phyloP scores from a whole-genome alignment of 2,113 vertebrate genomes.

The Columba livia region DNA sequence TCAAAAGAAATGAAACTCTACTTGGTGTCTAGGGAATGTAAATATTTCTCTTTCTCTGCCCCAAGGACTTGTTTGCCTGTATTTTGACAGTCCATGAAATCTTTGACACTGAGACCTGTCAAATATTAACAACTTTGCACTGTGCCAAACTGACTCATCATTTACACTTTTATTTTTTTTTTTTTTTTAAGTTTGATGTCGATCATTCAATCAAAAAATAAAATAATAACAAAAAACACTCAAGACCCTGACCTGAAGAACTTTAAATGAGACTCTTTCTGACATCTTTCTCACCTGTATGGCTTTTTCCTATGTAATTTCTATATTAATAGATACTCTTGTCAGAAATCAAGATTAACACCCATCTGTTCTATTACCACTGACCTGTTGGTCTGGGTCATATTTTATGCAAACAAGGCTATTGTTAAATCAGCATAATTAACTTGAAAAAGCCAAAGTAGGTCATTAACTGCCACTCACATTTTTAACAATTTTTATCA shows the following conservation, averaged over 20 bases:
- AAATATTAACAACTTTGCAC: slow-evolving; percentile 80
- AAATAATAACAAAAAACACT: not conserved
- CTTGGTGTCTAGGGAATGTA: slow-evolving; percentile 83
- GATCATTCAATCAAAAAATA: slow-evolving; percentile 68
- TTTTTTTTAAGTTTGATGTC: slow-evolving; percentile 71
- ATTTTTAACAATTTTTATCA: slow-evolving; percentile 21
- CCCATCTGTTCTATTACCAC: slow-evolving; percentile 8
- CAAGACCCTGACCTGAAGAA: not conserved
- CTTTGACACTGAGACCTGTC: slow-evolving; percentile 91
- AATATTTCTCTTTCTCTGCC: slow-evolving; percentile 85
- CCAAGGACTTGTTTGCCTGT: slow-evolving; percentile 85
- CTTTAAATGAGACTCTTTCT: slow-evolving; percentile 17
- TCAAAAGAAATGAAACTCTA: slow-evolving; percentile 88
- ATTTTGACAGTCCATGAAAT: slow-evolving; percentile 87
- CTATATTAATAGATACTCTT: not conserved
- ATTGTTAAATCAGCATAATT: slow-evolving; percentile 55
- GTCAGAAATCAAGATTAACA: slow-evolving; percentile 46
- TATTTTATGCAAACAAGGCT: slow-evolving; percentile 53
- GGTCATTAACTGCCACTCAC: slow-evolving; percentile 42
- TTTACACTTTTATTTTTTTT: slow-evolving; percentile 68
- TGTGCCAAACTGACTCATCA: slow-evolving; percentile 72
- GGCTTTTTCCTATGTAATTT: not conserved
- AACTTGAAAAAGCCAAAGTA: slow-evolving; percentile 35
- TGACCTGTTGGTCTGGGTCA: slow-evolving; percentile 48
- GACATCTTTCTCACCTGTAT: not conserved